phyloP scores from a whole-genome alignment of 23 tunicate species.

The Corella eumyota region DNA sequence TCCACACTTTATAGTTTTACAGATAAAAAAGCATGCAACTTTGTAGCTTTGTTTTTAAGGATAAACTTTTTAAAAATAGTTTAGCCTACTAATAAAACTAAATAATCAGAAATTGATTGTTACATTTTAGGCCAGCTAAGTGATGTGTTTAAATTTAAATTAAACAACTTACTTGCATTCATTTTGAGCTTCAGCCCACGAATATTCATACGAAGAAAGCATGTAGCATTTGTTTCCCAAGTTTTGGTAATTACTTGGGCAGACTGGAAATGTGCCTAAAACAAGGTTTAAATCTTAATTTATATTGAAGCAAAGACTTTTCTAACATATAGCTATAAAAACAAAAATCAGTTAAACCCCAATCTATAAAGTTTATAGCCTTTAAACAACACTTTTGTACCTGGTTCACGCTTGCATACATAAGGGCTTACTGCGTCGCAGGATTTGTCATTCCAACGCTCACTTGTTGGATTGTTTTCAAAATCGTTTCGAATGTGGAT shows the following conservation, averaged over 20 bases:
- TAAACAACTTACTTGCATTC: slow-evolving; percentile 47
- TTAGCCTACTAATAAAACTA: no score
- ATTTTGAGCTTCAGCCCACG: slow-evolving; percentile 55
- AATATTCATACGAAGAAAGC: slow-evolving; percentile 1
- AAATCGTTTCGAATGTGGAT: slow-evolving; percentile 30
- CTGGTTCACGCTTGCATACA: slow-evolving; percentile 51
- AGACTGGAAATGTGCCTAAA: slow-evolving; percentile 15
- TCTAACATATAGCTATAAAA: not conserved
- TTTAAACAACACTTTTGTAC: no score
- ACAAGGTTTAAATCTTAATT: not conserved
- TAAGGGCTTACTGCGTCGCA: slow-evolving; percentile 47
- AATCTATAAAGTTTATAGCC: not conserved
- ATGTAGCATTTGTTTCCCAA: slow-evolving; percentile 28
- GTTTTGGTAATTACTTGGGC: slow-evolving; percentile 33
- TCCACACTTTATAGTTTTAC: not conserved
- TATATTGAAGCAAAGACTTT: not conserved
- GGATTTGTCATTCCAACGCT: slow-evolving; percentile 78
- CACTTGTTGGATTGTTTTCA: slow-evolving; percentile 35
- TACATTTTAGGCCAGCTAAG: no score
- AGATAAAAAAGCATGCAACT: not conserved
- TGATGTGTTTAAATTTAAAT: no score
- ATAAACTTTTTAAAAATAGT: no score
- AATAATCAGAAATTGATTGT: no score
- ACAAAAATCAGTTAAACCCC: not conserved
- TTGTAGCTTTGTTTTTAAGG: not conserved